These are phyloP conservation scores for Carassius carassius DNA, from an alignment of 2,113 vertebrate species.

Conservation along the genomic window DNA sequence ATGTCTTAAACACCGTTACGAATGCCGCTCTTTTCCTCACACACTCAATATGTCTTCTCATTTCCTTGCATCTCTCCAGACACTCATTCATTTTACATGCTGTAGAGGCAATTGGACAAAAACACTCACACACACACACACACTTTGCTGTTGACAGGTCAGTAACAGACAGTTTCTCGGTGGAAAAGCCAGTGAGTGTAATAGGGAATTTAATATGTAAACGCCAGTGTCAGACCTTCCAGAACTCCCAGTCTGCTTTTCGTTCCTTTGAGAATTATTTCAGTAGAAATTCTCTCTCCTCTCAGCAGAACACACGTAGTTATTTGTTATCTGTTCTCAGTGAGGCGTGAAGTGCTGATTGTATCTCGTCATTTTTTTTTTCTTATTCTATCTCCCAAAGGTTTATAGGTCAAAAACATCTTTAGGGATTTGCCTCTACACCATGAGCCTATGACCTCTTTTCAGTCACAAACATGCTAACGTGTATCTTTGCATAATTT, in stretches of 20 bases:
- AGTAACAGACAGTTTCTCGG: conserved; percentile 21
- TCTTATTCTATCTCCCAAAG: not conserved
- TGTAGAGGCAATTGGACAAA: conserved; percentile 29
- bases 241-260: conserved; percentile 6
- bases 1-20: conserved; percentile 7
- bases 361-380: conserved; percentile 7
- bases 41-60: conserved; percentile 2
- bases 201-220: conserved; percentile 13
- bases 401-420: not conserved
- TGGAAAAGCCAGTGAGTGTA: conserved; percentile 13
- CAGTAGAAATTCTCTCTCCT: conserved; percentile 23
- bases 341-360: conserved; percentile 33
- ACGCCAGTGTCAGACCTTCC: not conserved
- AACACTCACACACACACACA: conserved; percentile 4
- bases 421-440: conserved; percentile 12
- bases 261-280: not conserved
- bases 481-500: conserved; percentile 21
- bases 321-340: conserved; percentile 10
- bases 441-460: conserved; percentile 27
- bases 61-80: conserved; percentile 16
- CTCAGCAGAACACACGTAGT: conserved; percentile 20
- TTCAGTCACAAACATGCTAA: conserved; percentile 12
- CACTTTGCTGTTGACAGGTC: conserved; percentile 20
- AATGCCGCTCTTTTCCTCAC: not conserved
- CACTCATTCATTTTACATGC: conserved; percentile 18